Evolutionary conservation across 1,140 invertebrate species (phyloP), one percentile per base, ranked within the genome.

Genomic region (Aplysia californica): DNA sequence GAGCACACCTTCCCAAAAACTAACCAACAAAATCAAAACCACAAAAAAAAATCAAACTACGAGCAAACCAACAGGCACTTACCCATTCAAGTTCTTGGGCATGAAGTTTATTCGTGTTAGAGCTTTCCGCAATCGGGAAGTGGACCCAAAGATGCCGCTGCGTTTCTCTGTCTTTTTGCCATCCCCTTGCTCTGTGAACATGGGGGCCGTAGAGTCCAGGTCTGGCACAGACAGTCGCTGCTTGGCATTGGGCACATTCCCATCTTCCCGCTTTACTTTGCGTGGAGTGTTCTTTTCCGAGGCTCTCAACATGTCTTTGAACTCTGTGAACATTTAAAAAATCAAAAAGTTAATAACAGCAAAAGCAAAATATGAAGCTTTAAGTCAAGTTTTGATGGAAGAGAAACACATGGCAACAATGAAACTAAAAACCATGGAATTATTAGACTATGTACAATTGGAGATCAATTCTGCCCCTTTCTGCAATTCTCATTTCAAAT

Each of bases 71-170:
- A n/a, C 20, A 44, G 18, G 3, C 58, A 56, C 76, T 50, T 35
- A 72, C 58, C 70, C 55, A 66, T 66, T 75, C n/a, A 75, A 29
- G 55, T 39, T 96, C 91, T 96, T 96, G 84, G 95, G 95, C 80
- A 96, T 92, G 84, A 97, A 93, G 87, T 96, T 96, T 92, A 97
- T 96, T 90, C 96, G 97, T 91, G 94, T 95, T 78, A 97, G 92
- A 69, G 95, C 95, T 90, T 95, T 97, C 81, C 96, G 95, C 59
- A 98, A 90, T 83, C 94, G 92, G 72, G 93, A 92, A 84, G 95
- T 96, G 29, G 95, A 94, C 18, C 94, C 95, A 59, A 96, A 90
- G 33, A 84, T 81, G 75, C 83, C 81, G 66, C 82, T 80, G 0
- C 94, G 94, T 83, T 95, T 95, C 5, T 85, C 82, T 10, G 36